Evolutionary conservation across 2,797 vertebrate species (phyloP).

Genomic region (Phrynocephalus guinanensis): DNA sequence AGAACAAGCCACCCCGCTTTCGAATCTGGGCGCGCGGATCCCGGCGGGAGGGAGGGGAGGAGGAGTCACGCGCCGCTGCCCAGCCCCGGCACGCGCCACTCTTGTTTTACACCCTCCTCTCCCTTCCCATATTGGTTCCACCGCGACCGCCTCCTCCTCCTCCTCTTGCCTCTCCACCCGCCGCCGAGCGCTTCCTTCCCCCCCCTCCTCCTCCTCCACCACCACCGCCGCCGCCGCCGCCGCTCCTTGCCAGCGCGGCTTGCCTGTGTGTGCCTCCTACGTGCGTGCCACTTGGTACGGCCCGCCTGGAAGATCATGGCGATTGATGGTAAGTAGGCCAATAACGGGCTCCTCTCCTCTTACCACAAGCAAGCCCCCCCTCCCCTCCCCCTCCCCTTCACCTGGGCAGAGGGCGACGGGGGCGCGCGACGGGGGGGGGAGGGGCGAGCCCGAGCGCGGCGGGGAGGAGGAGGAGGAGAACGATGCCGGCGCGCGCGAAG

Average conservation of each 20-base stretch:
- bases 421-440: background rate
- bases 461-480: background rate
- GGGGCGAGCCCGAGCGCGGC: constrained; percentile 64
- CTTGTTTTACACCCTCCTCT: background rate
- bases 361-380: constrained; percentile 59
- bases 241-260: constrained; percentile 36
- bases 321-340: constrained; percentile 95
- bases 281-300: constrained; percentile 80
- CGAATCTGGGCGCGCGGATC: constrained; percentile 46
- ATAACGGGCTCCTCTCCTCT: constrained; percentile 75
- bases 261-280: constrained; percentile 41
- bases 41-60: constrained; percentile 32
- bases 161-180: background rate
- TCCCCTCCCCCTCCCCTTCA: constrained; percentile 42
- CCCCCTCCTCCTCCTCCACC: background rate
- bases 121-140: background rate
- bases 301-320: constrained; percentile 93
- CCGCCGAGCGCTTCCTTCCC: background rate
- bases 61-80: constrained; percentile 34
- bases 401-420: constrained; percentile 32
- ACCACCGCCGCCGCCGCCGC: background rate
- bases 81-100: constrained; percentile 11
- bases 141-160: background rate
- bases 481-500: no score
- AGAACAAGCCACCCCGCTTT: constrained; percentile 7